A percentile compares a stretch with the other conserved stretches of the same genome.
Evolutionary conservation across 2,888 invertebrate species (phyloP).

Genomic region (Hoplodrina blanda): DNA sequence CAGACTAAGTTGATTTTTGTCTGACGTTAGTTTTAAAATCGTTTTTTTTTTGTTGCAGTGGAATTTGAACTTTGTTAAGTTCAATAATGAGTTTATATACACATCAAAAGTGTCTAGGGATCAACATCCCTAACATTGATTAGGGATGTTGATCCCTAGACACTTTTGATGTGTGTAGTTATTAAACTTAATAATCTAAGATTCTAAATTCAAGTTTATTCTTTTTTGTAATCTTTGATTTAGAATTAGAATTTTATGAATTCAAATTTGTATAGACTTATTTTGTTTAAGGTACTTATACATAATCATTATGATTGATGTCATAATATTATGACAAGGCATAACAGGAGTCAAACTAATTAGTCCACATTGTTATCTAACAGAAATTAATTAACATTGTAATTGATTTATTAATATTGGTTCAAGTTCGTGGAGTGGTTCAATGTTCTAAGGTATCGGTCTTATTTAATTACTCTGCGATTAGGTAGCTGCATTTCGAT

Average conservation of each 20-base stretch:
- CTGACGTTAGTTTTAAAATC: background rate
- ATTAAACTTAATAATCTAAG: background rate
- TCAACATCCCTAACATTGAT: too few species aligned
- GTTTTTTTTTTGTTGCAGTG: background rate
- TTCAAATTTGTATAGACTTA: background rate
- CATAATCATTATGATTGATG: background rate
- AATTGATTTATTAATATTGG: slow-evolving; percentile 15
- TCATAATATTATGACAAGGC: background rate
- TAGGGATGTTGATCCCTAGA: too few species aligned
- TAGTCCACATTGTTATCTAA: slow-evolving; percentile 13
- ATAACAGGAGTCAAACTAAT: slow-evolving; percentile 13
- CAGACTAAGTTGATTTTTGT: background rate
- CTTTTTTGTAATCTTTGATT: background rate
- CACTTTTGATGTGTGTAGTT: too few species aligned
- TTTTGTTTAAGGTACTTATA: background rate
- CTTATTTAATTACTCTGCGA: background rate
- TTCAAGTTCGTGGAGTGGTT: slow-evolving; percentile 10
- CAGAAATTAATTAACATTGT: slow-evolving; percentile 17
- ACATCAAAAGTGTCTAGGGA: too few species aligned
- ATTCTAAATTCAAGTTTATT: background rate
- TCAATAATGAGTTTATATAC: too few species aligned
- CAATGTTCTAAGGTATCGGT: background rate
- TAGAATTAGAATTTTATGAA: too few species aligned
- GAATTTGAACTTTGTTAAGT: background rate
- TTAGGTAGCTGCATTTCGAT: background rate